A percentile compares a stretch with the other conserved stretches of the same genome.
phyloP scores from a whole-genome alignment of 2,888 invertebrate genomes.

The Apodemia zela region DNA sequence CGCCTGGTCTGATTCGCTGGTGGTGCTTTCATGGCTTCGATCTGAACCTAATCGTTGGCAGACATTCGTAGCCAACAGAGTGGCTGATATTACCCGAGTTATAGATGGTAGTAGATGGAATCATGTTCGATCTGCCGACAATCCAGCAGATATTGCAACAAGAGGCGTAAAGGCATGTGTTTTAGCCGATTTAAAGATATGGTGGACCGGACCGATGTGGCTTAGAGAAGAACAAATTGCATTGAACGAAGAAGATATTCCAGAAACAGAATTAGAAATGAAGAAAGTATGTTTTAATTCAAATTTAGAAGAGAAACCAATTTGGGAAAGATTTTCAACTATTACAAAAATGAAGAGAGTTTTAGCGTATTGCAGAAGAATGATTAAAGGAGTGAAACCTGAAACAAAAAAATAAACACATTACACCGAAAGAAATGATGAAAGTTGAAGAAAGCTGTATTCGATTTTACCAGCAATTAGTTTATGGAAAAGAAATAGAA shows the following conservation, averaged over 20 bases:
- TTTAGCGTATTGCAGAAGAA: constrained; percentile 26
- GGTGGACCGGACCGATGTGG: constrained; percentile 26
- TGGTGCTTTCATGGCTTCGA: constrained; percentile 27
- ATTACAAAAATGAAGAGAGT: constrained; percentile 26
- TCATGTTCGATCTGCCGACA: constrained; percentile 22
- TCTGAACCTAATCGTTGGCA: constrained; percentile 27
- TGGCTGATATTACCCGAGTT: constrained; percentile 6
- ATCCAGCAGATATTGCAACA: constrained; percentile 29
- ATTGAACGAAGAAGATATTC: background rate
- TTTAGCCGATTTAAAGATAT: constrained; percentile 14
- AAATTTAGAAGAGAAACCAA: constrained; percentile 2
- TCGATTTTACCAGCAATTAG: constrained; percentile 23
- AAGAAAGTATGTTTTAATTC: background rate
- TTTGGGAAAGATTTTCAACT: constrained; percentile 28
- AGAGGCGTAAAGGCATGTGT: constrained; percentile 22
- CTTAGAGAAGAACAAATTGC: constrained; percentile 8
- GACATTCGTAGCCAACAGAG: constrained; percentile 28
- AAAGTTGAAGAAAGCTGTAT: constrained; percentile 22
- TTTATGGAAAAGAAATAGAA: constrained; percentile 24
- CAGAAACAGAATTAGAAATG: constrained; percentile 13
- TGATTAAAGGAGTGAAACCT: constrained; percentile 18
- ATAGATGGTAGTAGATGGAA: constrained; percentile 26
- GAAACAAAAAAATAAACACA: constrained; percentile 13
- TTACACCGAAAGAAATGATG: background rate
- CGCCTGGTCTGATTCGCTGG: background rate